These are phyloP conservation scores for Rhinopomastus cyanomelas DNA, from an alignment of 2,113 vertebrate genomes.

Conservation along the genomic window DNA sequence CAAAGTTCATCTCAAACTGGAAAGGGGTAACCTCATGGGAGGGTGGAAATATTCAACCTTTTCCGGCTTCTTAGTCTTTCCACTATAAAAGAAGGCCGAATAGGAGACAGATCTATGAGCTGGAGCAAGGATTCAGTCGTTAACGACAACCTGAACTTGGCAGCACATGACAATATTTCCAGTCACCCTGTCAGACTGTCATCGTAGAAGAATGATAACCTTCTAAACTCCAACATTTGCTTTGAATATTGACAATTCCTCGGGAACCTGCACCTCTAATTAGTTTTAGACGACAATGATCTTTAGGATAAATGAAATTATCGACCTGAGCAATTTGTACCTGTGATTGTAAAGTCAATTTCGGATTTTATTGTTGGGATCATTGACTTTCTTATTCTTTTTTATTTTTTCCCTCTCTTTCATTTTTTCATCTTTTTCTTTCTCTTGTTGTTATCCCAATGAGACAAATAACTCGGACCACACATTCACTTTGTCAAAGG, in stretches of 20 bases:
- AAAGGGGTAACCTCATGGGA: constrained; percentile 97
- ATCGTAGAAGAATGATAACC: constrained; percentile 79
- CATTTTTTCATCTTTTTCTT: constrained; percentile 60
- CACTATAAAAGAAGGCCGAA: constrained; percentile 83
- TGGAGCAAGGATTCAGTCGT: constrained; percentile 67
- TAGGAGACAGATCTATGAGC: constrained; percentile 23
- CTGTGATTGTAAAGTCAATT: constrained; percentile 84
- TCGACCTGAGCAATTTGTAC: constrained; percentile 83
- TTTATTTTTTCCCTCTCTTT: not conserved
- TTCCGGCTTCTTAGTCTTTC: constrained; percentile 99
- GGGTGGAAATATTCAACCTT: constrained; percentile 99
- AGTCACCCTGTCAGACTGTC: constrained; percentile 76
- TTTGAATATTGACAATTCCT: constrained; percentile 87
- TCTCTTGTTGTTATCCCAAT: constrained; percentile 30
- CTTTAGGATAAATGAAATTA: constrained; percentile 86
- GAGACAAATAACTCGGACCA: constrained; percentile 69
- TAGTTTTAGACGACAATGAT: constrained; percentile 84
- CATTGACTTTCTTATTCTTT: constrained; percentile 73
- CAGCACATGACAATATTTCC: constrained; percentile 73
- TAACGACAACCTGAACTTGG: constrained; percentile 73
- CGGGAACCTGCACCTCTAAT: constrained; percentile 83
- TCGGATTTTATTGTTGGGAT: constrained; percentile 87
- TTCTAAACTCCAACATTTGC: constrained; percentile 79
- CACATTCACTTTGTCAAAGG: constrained; percentile 68
- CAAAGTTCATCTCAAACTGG: constrained; percentile 97